Conservation (phyloP, 2,113 vertebrate species). For the Vireo altiloquus region DNA sequence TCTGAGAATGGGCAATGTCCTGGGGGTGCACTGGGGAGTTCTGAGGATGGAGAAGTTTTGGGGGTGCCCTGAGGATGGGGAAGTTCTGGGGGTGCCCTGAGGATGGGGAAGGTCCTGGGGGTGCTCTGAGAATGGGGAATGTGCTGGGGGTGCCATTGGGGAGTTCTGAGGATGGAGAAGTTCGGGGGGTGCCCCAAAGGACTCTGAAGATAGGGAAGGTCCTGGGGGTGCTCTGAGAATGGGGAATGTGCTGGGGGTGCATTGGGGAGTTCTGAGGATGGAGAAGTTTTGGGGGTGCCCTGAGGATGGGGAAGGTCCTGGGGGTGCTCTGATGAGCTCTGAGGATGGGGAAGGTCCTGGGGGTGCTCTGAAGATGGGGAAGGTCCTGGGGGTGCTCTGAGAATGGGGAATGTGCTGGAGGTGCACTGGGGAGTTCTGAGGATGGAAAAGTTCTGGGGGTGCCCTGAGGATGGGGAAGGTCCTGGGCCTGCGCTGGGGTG, state of each 20-base stretch:
- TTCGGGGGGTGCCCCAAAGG: too few species aligned
- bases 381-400: background rate
- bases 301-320: background rate
- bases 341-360: background rate
- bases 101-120: background rate
- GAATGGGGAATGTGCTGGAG: too few species aligned
- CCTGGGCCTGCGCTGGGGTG: background rate
- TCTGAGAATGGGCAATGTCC: background rate
- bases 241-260: background rate
- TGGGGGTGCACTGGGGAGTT: background rate
- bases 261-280: too few species aligned
- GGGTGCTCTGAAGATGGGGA: background rate
- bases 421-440: background rate
- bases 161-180: too few species aligned
- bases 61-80: too few species aligned
- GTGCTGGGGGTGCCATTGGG: too few species aligned
- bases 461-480: background rate
- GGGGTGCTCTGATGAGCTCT: background rate
- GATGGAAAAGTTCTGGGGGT: background rate
- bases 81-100: too few species aligned
- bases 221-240: fast-evolving
- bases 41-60: too few species aligned
- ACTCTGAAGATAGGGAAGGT: background rate
- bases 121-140: background rate
- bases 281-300: too few species aligned